These are phyloP conservation scores for Pimpla rufipes DNA, from an alignment of 2,888 invertebrate species.

Conservation along the genomic window DNA sequence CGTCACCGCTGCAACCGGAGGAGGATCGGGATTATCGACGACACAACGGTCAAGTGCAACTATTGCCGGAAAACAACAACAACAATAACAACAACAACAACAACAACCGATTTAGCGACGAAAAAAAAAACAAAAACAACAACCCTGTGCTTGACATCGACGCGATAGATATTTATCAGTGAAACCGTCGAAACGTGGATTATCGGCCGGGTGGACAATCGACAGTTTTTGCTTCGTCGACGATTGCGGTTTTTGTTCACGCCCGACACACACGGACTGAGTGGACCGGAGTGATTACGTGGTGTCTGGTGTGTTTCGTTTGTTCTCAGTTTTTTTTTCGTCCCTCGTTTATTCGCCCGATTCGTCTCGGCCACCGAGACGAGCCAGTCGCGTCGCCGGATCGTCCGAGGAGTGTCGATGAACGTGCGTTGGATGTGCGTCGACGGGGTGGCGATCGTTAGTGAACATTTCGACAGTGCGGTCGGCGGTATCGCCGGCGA, in stretches of 20 bases:
- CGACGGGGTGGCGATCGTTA: slow-evolving; percentile 31
- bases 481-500: slow-evolving; percentile 35
- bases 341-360: not conserved
- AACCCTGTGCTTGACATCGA: slow-evolving; percentile 19
- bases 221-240: slow-evolving; percentile 4
- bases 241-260: slow-evolving; percentile 3
- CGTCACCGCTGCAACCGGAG: no score
- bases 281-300: slow-evolving; percentile 35
- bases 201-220: slow-evolving; percentile 27
- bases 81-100: not conserved
- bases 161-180: slow-evolving; percentile 26
- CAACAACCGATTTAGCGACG: not conserved
- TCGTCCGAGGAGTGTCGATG: slow-evolving; percentile 55
- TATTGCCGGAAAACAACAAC: slow-evolving; percentile 2
- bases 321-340: not conserved
- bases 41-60: slow-evolving; percentile 19
- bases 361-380: no score
- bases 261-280: slow-evolving; percentile 22
- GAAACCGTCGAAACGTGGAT: slow-evolving; percentile 64
- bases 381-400: no score
- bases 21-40: slow-evolving; percentile 48
- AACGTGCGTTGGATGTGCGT: slow-evolving; percentile 46
- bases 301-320: not conserved
- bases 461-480: slow-evolving; percentile 57
- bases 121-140: slow-evolving; percentile 23